Base-by-base conservation (phyloP, 2,888 invertebrate genomes). In the Hyposoter didymator region DNA sequence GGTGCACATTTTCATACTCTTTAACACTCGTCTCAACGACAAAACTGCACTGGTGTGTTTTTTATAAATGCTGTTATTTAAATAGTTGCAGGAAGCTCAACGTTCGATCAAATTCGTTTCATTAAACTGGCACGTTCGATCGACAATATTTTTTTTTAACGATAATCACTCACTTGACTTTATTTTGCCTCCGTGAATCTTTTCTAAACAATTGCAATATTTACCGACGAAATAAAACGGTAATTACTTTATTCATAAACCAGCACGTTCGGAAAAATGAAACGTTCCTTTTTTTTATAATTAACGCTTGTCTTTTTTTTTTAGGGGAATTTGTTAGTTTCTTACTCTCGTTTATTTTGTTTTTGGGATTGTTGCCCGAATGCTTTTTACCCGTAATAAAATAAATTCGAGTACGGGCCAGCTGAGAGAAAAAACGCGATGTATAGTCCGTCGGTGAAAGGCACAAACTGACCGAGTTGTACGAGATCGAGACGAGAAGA, bases 401-500 rank as follows among this genome's bases (percentile, higher is more conserved):
- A n/a, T 12, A 78, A 49, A 52, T 59, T 62, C 45, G 78, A 67
- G 76, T 49, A 81, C 73, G 76, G 75, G 75, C 55, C 59, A 19
- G 12, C 6, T 4, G 59, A 59, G 28, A 80, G 45, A 45, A 43
- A 81, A 52, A 45, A 52, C 49, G 22, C 49, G 22, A 70, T 70
- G 74, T 84, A 79, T 73, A 76, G 78, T 75, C 67, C 22, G 59
- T 69, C 76, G 75, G 67, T 84, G 78, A 83, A 78, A 88, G 66
- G 35, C 73, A 75, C 84, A 69, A 87, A 86, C 67, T 28, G 80
- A 85, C 83, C 78, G 83, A 78, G 78, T 73, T 69, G 72, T 69
- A 78, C 84, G 78, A 85, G 81, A 81, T 75, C 45, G 43, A 55
- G 73, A 80, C 67, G 67, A 78, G 66, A 86, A 87, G 85, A 76